Percentiles rank a stretch among this genome's conserved stretches.
phyloP scores from a whole-genome alignment of 2,113 vertebrate species.

The Elaphurus davidianus region DNA sequence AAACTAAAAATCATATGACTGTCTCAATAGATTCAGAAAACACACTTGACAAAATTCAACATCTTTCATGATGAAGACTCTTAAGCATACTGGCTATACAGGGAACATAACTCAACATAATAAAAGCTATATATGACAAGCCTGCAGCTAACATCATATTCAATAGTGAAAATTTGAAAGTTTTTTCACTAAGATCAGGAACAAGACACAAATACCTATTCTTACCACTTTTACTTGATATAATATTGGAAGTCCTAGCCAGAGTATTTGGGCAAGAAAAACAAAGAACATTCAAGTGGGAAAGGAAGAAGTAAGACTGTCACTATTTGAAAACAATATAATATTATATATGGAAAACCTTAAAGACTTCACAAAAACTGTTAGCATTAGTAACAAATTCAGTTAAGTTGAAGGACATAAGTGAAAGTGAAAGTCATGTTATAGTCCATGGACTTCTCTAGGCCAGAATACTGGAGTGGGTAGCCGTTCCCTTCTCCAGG shows the following conservation, averaged over 20 bases:
- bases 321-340: background rate
- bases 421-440: background rate
- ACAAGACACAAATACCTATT: background rate
- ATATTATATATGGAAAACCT: background rate
- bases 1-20: background rate
- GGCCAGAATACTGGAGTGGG: background rate
- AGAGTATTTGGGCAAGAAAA: background rate
- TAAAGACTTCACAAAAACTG: background rate
- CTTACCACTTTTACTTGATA: background rate
- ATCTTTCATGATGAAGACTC: background rate
- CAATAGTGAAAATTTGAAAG: background rate
- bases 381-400: background rate
- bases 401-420: background rate
- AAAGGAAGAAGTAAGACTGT: background rate
- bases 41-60: background rate
- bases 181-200: background rate
- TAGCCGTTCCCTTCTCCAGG: background rate
- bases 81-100: background rate
- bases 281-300: background rate
- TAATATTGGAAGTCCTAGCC: background rate
- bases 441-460: background rate
- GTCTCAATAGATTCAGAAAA: background rate
- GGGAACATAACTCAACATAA: background rate
- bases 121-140: background rate
- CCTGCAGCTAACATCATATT: background rate